Percentiles rank a stretch among this genome's conserved stretches.
These are phyloP conservation scores for Spisula solida DNA, from an alignment of 2,888 invertebrate species.

Conservation along the genomic window DNA sequence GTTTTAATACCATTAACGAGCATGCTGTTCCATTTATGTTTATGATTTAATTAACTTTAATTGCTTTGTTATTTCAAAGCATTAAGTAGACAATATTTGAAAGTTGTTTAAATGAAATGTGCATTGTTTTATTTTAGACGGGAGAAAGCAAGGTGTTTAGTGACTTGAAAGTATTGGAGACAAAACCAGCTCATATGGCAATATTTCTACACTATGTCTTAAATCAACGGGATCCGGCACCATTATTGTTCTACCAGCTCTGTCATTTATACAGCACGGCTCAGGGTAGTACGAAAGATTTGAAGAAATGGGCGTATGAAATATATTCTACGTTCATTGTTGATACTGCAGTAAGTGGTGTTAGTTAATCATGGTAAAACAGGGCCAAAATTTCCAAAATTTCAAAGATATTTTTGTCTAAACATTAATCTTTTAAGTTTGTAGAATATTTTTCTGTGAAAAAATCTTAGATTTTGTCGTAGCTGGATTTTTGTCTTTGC, in stretches of 20 bases:
- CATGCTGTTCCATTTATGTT: constrained; percentile 16
- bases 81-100: not conserved
- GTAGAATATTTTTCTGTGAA: too few relatives aligned
- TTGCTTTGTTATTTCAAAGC: constrained; percentile 14
- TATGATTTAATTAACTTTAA: constrained; percentile 18
- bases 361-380: too few relatives aligned
- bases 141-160: constrained; percentile 91
- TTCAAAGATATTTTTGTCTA: too few relatives aligned
- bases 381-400: too few relatives aligned
- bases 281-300: constrained; percentile 94
- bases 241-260: constrained; percentile 94
- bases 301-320: constrained; percentile 99
- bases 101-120: constrained; percentile 2
- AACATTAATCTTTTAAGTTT: too few relatives aligned
- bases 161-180: constrained; percentile 93
- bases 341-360: constrained; percentile 81
- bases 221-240: constrained; percentile 94
- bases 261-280: constrained; percentile 94
- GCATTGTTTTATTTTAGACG: constrained; percentile 70
- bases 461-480: too few relatives aligned
- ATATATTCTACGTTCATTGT: constrained; percentile 96
- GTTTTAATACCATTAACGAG: constrained; percentile 2
- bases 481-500: too few relatives aligned
- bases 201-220: constrained; percentile 96
- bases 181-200: constrained; percentile 96